phyloP scores from a whole-genome alignment of 1,140 invertebrate species.

The Magallana gigas region DNA sequence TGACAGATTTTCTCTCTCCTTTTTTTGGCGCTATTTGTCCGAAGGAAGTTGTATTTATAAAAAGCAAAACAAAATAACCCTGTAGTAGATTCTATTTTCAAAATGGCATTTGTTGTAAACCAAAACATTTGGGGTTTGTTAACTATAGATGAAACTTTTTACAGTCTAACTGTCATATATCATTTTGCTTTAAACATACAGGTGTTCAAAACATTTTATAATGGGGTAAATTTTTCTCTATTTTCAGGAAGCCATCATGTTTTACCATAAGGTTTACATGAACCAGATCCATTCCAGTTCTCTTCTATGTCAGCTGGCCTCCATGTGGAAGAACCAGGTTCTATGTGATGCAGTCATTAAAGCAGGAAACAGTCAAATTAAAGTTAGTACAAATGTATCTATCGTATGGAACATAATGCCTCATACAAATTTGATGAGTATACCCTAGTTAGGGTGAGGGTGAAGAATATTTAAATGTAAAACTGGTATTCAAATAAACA shows the following conservation, averaged over 20 bases:
- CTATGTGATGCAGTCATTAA: constrained; percentile 43
- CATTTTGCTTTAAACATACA: neutral
- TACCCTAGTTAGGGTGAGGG: neutral
- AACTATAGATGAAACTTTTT: neutral
- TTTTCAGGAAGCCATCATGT: neutral
- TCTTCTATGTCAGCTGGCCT: constrained; percentile 46
- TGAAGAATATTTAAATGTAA: neutral
- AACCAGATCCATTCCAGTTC: constrained; percentile 51
- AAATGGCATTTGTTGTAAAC: neutral
- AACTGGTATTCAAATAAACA: neutral
- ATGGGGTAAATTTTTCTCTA: neutral
- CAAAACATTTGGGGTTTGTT: neutral
- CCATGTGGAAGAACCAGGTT: constrained; percentile 45
- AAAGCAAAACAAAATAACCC: neutral
- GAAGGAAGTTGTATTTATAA: neutral
- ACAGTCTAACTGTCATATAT: neutral
- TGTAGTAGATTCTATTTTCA: neutral
- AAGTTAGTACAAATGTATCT: constrained; percentile 30
- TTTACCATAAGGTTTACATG: constrained; percentile 39
- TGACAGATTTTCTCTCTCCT: too few species aligned
- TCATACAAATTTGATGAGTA: neutral
- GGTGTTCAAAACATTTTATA: neutral
- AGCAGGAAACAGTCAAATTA: constrained; percentile 3
- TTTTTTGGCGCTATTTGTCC: too few species aligned
- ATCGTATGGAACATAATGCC: neutral